Base-by-base conservation (phyloP, 2,888 invertebrate genomes). In the Muschampia plurimacula region DNA sequence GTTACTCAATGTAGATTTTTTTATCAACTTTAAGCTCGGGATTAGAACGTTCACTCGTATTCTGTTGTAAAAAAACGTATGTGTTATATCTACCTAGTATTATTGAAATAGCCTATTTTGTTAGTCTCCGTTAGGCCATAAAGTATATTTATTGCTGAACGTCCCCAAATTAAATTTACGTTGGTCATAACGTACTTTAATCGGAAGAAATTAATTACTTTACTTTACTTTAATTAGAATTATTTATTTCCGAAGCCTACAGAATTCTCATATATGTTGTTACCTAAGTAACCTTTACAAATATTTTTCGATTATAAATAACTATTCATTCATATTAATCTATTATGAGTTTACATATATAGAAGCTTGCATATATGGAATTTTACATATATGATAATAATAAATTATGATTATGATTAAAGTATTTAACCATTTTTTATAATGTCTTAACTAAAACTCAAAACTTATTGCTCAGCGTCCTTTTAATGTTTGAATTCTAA, bases 181-280 rank as follows among this genome's bases (percentile, higher is more conserved):
- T 66, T 71, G 60, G 49, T 71, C 65, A 66, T 57, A 65, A 72
- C 70, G 64, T 55, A 67, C 60, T 74, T 67, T 79, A 80, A 81
- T 77, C 77, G 73, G 77, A n/a, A n/a, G n/a, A n/a, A n/a, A n/a
- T n/a, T n/a, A n/a, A n/a, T n/a, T n/a, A n/a, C n/a, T n/a, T n/a
- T n/a, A n/a, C n/a, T n/a, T n/a, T n/a, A n/a, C n/a, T n/a, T n/a
- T n/a, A n/a, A 76, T 83, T 82, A 81, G 74, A 79, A 55, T 74
- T 63, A 74, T 77, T 79, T 79, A 79, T 82, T 78, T 82, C 83
- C 74, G 63, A 77, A 77, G 83, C 81, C 77, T 84, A 81, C 44
- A 44, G 8, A 64, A 84, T 55, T 22, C 1, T 22, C 10, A 4
- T 82, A 81, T 82, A 59, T 15, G 82, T 84, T 80, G 81, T 81